Percentiles rank a stretch among this genome's conserved stretches.
These are phyloP conservation scores for Caenorhabditis inopinata DNA, from an alignment of 1,140 invertebrate species.

Conservation along the genomic window DNA sequence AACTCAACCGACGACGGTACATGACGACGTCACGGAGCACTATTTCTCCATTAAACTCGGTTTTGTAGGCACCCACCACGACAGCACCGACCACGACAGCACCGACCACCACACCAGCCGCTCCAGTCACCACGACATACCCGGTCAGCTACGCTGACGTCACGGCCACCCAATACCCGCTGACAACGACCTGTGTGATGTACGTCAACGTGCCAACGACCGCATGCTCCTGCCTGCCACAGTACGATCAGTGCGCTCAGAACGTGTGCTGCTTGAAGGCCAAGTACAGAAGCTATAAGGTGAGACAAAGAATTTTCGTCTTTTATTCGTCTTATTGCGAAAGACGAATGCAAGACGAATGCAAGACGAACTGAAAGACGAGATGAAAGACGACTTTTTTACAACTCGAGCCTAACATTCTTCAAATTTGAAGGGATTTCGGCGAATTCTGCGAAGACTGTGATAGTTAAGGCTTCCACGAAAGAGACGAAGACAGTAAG, in stretches of 20 bases:
- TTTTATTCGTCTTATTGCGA: too few species aligned
- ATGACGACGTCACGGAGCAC: neutral
- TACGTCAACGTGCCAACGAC: slow-evolving; percentile 40
- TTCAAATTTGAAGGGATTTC: too few species aligned
- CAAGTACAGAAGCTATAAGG: slow-evolving; percentile 42
- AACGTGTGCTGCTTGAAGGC: slow-evolving; percentile 46
- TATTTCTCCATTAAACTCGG: neutral
- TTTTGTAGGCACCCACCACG: neutral
- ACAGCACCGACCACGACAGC: slow-evolving; percentile 23
- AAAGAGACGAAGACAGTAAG: too few species aligned
- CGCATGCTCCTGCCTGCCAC: slow-evolving; percentile 42
- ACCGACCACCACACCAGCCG: slow-evolving; percentile 23
- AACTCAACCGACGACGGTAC: neutral
- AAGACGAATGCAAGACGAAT: too few species aligned
- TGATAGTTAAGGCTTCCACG: too few species aligned
- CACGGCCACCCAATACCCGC: slow-evolving; percentile 29
- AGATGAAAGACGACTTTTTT: too few species aligned
- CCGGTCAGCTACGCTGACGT: slow-evolving; percentile 4
- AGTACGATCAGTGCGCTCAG: slow-evolving; percentile 48
- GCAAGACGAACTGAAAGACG: too few species aligned
- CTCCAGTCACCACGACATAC: too few species aligned
- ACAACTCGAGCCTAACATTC: too few species aligned
- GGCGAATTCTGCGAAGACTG: too few species aligned
- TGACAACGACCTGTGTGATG: slow-evolving; percentile 47
- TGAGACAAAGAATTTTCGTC: too few species aligned